Evolutionary conservation across 2,888 invertebrate genomes (phyloP).

Genomic region (Pecten maximus): DNA sequence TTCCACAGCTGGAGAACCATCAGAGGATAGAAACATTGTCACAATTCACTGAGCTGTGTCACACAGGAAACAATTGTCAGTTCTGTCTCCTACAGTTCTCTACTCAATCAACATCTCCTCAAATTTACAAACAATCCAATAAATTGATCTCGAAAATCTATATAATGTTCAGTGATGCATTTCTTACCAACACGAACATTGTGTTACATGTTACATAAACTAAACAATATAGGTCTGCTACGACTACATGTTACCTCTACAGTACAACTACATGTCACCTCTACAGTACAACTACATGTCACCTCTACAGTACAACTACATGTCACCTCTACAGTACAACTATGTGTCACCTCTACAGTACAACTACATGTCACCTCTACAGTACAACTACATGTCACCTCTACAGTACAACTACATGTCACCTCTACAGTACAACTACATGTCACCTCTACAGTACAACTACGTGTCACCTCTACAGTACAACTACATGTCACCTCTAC

Average conservation of each 20-base stretch:
- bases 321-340: not conserved
- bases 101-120: not conserved
- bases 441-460: too few relatives aligned
- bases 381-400: not conserved
- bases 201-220: not conserved
- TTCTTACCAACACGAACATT: not conserved
- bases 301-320: not conserved
- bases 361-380: not conserved
- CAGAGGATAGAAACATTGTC: not conserved
- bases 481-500: too few relatives aligned
- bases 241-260: not conserved
- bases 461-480: too few relatives aligned
- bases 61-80: not conserved
- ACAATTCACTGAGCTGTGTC: not conserved
- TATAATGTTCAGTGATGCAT: not conserved
- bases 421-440: too few relatives aligned
- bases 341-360: not conserved
- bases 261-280: not conserved
- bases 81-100: not conserved
- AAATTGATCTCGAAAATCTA: not conserved
- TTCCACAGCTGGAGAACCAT: not conserved
- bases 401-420: too few relatives aligned
- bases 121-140: slow-evolving; percentile 12
- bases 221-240: not conserved
- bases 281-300: not conserved